phyloP scores from a whole-genome alignment of 1,140 invertebrate species.

The Ceratina calcarata region DNA sequence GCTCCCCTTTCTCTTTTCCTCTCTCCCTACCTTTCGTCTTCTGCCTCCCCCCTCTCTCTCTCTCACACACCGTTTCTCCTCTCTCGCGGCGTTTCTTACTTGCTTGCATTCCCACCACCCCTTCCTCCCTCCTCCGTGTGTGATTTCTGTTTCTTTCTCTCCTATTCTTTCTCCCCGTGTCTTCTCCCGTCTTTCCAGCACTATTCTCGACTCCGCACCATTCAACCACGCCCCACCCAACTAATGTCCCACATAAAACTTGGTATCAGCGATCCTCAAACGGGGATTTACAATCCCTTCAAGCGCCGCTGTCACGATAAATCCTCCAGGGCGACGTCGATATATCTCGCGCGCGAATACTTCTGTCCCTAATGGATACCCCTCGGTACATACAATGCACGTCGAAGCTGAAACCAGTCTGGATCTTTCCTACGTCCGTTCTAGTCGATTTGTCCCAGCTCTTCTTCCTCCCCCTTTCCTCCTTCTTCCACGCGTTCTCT shows the following conservation, averaged over 20 bases:
- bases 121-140: conserved; percentile 11
- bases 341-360: conserved; percentile 78
- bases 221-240: conserved; percentile 80
- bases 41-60: not conserved
- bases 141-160: conserved; percentile 45
- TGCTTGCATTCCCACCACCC: conserved; percentile 73
- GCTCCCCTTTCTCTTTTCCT: conserved; percentile 33
- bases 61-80: conserved; percentile 24
- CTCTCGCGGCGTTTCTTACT: conserved; percentile 62
- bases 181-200: conserved; percentile 59
- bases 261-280: conserved; percentile 81
- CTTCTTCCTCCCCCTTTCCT: conserved; percentile 30
- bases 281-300: conserved; percentile 81
- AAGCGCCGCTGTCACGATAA: conserved; percentile 80
- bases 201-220: conserved; percentile 76
- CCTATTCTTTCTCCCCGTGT: conserved; percentile 64
- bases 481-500: not conserved
- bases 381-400: conserved; percentile 65
- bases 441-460: conserved; percentile 47
- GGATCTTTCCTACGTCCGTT: conserved; percentile 64
- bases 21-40: conserved; percentile 21
- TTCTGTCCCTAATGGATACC: conserved; percentile 80
- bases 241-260: conserved; percentile 82
- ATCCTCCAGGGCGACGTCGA: conserved; percentile 77
- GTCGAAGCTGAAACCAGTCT: conserved; percentile 64